These are phyloP conservation scores for human DNA, from an alignment of 2,113 vertebrate species.

Conservation along the genomic window GRCh38 chr2:30383001-30383500, in stretches of 20 bases:
- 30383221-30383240: slow-evolving; percentile 65
- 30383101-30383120: background rate
- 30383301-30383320: slow-evolving; percentile 24
- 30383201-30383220: slow-evolving; percentile 65
- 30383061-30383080: background rate
- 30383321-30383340: slow-evolving; percentile 31
- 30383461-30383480: background rate
- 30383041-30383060: background rate
- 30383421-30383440: background rate
- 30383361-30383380: background rate
- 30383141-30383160: slow-evolving; percentile 53
- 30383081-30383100: background rate
- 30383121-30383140: slow-evolving; percentile 20
- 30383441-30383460: background rate
- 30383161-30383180: slow-evolving; percentile 62
- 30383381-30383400: background rate
- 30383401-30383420: background rate
- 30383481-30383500: background rate
- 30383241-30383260: slow-evolving; percentile 68
- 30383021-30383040: background rate
- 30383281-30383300: slow-evolving; percentile 19
- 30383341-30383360: background rate
- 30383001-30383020: background rate
- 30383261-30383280: slow-evolving; percentile 69
- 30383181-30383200: slow-evolving; percentile 61